Conservation (phyloP, 1,140 invertebrate genomes). For the Ctenoplectra terminalis region DNA sequence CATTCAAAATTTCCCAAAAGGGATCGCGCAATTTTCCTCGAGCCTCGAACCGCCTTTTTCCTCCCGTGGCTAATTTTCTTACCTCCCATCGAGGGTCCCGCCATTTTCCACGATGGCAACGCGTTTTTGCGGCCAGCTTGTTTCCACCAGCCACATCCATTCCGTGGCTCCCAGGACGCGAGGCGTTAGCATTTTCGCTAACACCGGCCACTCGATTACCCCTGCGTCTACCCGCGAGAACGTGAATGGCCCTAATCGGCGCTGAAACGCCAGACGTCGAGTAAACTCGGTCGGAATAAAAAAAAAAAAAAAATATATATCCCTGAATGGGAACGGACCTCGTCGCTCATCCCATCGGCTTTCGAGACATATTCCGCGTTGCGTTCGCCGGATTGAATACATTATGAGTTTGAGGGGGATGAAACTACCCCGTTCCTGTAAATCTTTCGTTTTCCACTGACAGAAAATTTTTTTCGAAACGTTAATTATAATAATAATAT, state of each 20-base stretch:
- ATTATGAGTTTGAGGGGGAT: no score
- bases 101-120: not conserved
- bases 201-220: slow-evolving; percentile 19
- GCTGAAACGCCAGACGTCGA: not conserved
- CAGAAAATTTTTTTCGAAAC: no score
- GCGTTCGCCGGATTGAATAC: no score
- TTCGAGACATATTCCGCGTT: no score
- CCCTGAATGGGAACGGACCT: no score
- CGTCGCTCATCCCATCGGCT: no score
- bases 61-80: slow-evolving; percentile 21
- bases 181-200: slow-evolving; percentile 11
- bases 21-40: slow-evolving; percentile 4
- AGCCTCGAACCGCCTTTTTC: not conserved
- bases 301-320: no score
- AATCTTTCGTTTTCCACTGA: no score
- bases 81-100: not conserved
- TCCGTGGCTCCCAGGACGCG: not conserved
- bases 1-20: not conserved
- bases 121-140: slow-evolving; percentile 10
- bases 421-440: no score
- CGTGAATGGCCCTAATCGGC: not conserved
- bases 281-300: no score
- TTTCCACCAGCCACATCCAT: not conserved
- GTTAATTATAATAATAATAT: no score
- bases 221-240: not conserved